Evolutionary conservation across 2,797 vertebrate species (phyloP), one percentile per base, ranked within the genome.

Genomic region (Hylomyscus alleni): DNA sequence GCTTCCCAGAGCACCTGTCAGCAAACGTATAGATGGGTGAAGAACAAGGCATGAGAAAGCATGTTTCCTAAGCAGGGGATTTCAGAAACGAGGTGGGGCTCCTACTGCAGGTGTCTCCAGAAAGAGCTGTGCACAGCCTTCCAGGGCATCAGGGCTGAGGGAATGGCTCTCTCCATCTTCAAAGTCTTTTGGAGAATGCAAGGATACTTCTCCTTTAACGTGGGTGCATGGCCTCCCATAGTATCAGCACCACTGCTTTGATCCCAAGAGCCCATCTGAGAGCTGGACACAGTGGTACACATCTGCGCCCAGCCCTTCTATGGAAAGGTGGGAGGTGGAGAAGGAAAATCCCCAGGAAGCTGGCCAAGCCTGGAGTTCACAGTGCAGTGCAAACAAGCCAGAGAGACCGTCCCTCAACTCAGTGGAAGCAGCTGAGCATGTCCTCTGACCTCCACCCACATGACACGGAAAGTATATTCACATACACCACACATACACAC

Each of bases 1-100:
- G 19, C 86, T 88, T 90, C 34, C 67, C 89, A 54, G 80, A 52
- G 67, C 72, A 81, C 93, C 31, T 90, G 26, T 75, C 94, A 92
- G 91, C 60, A 6, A 93, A 40, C 7, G 95, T 40, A 1, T 65
- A 62, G 58, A 78, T 31, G 31, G 29, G 9, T 31, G 40, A 67
- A 44, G 60, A 65, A 8, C 82, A 34, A 13, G 22, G 17, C 29
- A 67, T 3, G 10, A 60, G 44, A 31, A 50, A 65, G 40, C 15
- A 3, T 14, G 60, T 40, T 56, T 56, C 34, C 52, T 56, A 14
- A 13, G 19, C 40, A 65, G 13, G 44, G 29, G 83, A 17, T 52
- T 37, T 11, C 65, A 72, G 65, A 69, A 37, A n/a, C 3, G 29
- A 40, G n/a, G 4, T 11, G 3, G 54, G 50, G 47, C 22, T 29